A percentile compares a stretch with the other conserved stretches of the same genome.
Conservation (phyloP, 2,888 invertebrate genomes). For the Acleris literana region DNA sequence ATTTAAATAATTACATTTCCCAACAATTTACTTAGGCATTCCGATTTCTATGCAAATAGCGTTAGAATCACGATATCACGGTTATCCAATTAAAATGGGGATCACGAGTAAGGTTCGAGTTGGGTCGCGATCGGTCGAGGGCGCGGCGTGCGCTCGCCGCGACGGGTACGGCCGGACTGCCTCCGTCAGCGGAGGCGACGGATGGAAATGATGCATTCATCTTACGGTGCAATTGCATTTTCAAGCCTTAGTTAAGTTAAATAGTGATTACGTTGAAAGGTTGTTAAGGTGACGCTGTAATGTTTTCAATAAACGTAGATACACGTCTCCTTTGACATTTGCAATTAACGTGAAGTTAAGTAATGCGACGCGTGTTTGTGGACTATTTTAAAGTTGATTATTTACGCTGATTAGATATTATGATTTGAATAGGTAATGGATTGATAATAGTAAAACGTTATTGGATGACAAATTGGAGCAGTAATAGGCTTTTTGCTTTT, state of each 20-base stretch:
- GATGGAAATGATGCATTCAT: slow-evolving; percentile 30
- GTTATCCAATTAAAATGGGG: slow-evolving; percentile 44
- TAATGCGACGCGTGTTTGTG: no score
- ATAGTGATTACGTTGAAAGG: no score
- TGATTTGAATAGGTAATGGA: no score
- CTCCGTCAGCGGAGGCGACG: slow-evolving; percentile 13
- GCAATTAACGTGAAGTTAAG: no score
- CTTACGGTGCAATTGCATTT: slow-evolving; percentile 33
- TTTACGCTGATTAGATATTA: no score
- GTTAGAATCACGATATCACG: slow-evolving; percentile 39
- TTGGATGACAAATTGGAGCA: no score
- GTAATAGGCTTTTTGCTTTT: no score
- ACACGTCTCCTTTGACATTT: no score
- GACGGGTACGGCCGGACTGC: slow-evolving; percentile 30
- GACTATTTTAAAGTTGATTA: no score
- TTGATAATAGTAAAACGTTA: no score
- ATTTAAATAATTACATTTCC: slow-evolving; percentile 34
- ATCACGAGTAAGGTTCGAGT: slow-evolving; percentile 43
- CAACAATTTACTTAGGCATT: slow-evolving; percentile 23
- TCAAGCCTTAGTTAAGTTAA: background rate
- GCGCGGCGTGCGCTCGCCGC: slow-evolving; percentile 33
- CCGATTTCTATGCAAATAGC: slow-evolving; percentile 48
- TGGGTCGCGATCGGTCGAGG: slow-evolving; percentile 16
- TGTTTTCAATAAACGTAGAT: background rate
- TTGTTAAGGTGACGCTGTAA: no score